Evolutionary conservation across 1,140 invertebrate genomes (phyloP), one percentile per base, ranked within the genome.

Genomic region (Listronotus bonariensis): DNA sequence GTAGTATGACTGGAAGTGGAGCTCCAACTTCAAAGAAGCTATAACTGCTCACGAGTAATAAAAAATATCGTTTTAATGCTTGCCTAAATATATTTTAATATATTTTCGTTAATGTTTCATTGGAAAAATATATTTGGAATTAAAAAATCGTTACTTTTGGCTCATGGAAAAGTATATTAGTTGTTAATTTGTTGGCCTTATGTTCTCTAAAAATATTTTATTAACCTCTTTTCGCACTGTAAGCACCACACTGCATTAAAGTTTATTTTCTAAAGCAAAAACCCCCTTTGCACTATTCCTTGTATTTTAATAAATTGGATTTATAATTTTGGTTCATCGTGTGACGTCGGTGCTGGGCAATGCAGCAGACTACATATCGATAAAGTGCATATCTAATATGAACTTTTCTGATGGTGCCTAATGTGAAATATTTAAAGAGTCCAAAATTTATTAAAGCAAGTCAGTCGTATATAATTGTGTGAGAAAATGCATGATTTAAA

Each of bases 21-120:
- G 91, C 88, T 86, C 90, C 84, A 89, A 93, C 90, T 95, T 95
- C 92, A 92, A 88, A 88, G 90, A 94, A 87, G 91, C 91, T 83
- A 92, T 95, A 85, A 90, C 86, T 70, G 72, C 75, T 75, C 76
- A 79, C 71, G 77, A 79, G 77, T 79, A 79, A 79, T 60, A 72
- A 69, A 69, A 73, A 67, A 68, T 68, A 72, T 65, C 70, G 70
- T 72, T 75, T 65, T 75, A 75, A 69, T 78, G 77, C 77, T 77
- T 79, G 77, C 76, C 69, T 73, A 67, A 70, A 72, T 73, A 73
- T 65, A 65, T 65, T 63, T 60, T 52, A 60, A 57, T 65, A 65
- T 58, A 54, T 59, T 66, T 65, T 58, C 46, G 46, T 60, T 36
- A 58, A 41, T 62, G 36, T 62, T 62, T 26, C 38, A 55, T 58